Conservation (phyloP, 2,797 vertebrate genomes). For the Helostoma temminkii region DNA sequence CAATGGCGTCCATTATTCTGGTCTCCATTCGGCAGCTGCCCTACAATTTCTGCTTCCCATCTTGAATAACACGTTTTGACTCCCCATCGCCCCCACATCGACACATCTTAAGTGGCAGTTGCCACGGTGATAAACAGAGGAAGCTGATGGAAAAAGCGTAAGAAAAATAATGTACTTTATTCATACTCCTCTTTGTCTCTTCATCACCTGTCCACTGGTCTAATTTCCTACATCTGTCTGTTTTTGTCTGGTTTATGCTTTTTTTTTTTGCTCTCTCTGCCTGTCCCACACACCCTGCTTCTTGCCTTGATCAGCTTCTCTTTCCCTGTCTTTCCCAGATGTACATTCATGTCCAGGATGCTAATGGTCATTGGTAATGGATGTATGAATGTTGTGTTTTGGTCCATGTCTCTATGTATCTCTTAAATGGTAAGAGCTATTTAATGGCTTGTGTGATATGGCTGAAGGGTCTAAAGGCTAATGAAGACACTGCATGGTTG, state of each 20-base stretch:
- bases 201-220: conserved; percentile 13
- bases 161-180: conserved; percentile 32
- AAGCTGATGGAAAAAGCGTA: conserved; percentile 47
- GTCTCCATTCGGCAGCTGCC: conserved; percentile 25
- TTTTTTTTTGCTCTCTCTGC: neutral
- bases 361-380: conserved; percentile 53
- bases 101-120: conserved; percentile 73
- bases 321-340: conserved; percentile 18
- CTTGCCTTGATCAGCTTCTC: conserved; percentile 5
- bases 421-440: conserved; percentile 53
- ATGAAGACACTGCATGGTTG: conserved; percentile 61
- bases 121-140: conserved; percentile 73
- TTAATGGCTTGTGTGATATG: conserved; percentile 54
- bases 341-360: conserved; percentile 25
- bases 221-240: conserved; percentile 37
- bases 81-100: conserved; percentile 65
- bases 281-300: conserved; percentile 35
- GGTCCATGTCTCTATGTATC: conserved; percentile 40
- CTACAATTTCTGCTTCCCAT: conserved; percentile 64
- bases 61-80: conserved; percentile 71
- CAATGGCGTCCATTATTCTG: conserved; percentile 38
- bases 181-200: conserved; percentile 24
- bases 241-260: neutral
- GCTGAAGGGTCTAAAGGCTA: conserved; percentile 63
- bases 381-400: conserved; percentile 43